A percentile compares a stretch with the other conserved stretches of the same genome.
Evolutionary conservation across 2,797 vertebrate genomes (phyloP).

Genomic region (Oryzias sinensis): DNA sequence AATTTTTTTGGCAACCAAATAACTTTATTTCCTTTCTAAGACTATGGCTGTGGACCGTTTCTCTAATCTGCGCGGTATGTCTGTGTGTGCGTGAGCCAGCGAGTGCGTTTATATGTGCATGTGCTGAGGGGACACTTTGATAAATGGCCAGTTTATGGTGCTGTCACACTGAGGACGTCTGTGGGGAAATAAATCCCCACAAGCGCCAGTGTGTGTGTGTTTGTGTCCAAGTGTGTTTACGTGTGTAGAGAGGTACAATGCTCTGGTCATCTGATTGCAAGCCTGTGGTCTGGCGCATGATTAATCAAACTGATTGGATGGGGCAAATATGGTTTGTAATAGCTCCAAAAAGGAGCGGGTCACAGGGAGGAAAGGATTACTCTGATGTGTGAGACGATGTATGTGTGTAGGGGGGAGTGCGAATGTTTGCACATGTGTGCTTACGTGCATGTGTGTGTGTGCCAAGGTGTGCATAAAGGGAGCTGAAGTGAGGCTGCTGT

Average conservation of each 20-base stretch:
- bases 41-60: slow-evolving; percentile 34
- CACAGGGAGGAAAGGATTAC: slow-evolving; percentile 76
- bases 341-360: slow-evolving; percentile 82
- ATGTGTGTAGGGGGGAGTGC: slow-evolving; percentile 29
- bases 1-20: slow-evolving; percentile 10
- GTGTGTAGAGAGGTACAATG: slow-evolving; percentile 48
- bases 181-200: slow-evolving; percentile 84
- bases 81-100: slow-evolving; percentile 3
- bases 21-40: slow-evolving; percentile 19
- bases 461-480: slow-evolving; percentile 46
- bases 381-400: slow-evolving; percentile 52
- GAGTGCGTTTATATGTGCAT: slow-evolving; percentile 40
- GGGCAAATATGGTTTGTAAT: slow-evolving; percentile 87
- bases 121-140: slow-evolving; percentile 84
- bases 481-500: slow-evolving; percentile 51
- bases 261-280: slow-evolving; percentile 88
- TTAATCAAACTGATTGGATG: slow-evolving; percentile 94
- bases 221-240: slow-evolving; percentile 32
- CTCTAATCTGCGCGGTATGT: slow-evolving; percentile 20
- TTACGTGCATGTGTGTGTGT: slow-evolving; percentile 29
- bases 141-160: slow-evolving; percentile 91
- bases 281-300: slow-evolving; percentile 85
- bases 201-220: slow-evolving; percentile 54
- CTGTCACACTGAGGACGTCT: slow-evolving; percentile 86
- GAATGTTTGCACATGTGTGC: slow-evolving; percentile 23